A percentile compares a stretch with the other conserved stretches of the same genome.
These are phyloP conservation scores for Andrena bicolor DNA, from an alignment of 2,888 invertebrate genomes.

Conservation along the genomic window DNA sequence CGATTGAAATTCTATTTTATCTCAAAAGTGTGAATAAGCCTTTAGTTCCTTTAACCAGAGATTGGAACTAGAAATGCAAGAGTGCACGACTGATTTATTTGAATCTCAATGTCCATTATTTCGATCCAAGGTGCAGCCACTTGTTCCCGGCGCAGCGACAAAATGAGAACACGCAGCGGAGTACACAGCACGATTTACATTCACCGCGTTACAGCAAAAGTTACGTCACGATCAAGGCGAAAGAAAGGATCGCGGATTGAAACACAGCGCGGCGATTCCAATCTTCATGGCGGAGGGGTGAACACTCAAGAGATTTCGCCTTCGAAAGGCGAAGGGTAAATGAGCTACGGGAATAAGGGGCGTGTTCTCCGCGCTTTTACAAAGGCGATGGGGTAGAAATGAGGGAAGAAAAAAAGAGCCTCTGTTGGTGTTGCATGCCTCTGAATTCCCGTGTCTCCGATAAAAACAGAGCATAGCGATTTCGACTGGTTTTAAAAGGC, in stretches of 20 bases:
- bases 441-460: not conserved
- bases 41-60: too few species aligned
- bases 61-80: too few species aligned
- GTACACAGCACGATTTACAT: not conserved
- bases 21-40: too few species aligned
- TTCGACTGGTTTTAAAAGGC: conserved; percentile 17
- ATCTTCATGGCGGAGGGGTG: not conserved
- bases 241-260: not conserved
- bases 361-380: not conserved
- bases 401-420: not conserved
- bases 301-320: conserved; percentile 5
- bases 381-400: not conserved
- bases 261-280: conserved; percentile 1
- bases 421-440: conserved; percentile 1
- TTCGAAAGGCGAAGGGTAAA: conserved; percentile 17
- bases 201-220: not conserved
- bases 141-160: too few species aligned
- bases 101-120: too few species aligned
- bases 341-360: conserved; percentile 29
- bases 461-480: not conserved
- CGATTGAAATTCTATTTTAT: too few species aligned
- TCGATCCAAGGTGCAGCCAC: too few species aligned
- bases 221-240: not conserved
- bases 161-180: not conserved
- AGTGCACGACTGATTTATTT: too few species aligned